phyloP scores from a whole-genome alignment of 1,140 invertebrate species.

The Littorina saxatilis region DNA sequence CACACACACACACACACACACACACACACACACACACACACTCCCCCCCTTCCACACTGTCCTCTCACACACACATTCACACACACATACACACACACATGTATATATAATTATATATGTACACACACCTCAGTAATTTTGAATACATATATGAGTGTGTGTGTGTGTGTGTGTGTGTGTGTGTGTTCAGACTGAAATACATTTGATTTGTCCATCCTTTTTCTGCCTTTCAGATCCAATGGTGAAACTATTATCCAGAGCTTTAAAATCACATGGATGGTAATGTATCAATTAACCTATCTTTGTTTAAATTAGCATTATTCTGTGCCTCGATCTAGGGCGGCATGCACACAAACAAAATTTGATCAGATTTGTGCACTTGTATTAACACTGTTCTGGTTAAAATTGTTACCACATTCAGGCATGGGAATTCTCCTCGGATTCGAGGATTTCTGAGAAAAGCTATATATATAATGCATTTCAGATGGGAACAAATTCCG shows the following conservation, averaged over 20 bases:
- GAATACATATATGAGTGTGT: neutral
- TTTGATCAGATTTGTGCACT: too few species aligned
- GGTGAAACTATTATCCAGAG: slow-evolving; percentile 89
- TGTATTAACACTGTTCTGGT: too few species aligned
- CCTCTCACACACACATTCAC: slow-evolving; percentile 1
- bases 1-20: slow-evolving; percentile 10
- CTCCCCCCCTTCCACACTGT: neutral
- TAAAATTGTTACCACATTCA: too few species aligned
- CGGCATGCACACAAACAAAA: too few species aligned
- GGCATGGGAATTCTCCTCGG: too few species aligned
- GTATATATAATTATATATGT: neutral
- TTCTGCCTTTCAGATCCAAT: slow-evolving; percentile 81
- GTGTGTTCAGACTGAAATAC: neutral
- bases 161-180: neutral
- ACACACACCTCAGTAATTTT: neutral
- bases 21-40: slow-evolving; percentile 21
- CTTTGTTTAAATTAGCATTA: slow-evolving; percentile 46
- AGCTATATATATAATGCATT: too few species aligned
- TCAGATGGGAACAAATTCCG: too few species aligned
- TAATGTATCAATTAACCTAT: slow-evolving; percentile 78
- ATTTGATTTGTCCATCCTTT: neutral
- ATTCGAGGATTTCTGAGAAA: too few species aligned
- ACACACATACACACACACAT: slow-evolving; percentile 7
- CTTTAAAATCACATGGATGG: slow-evolving; percentile 91
- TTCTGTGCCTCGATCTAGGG: too few species aligned